Evolutionary conservation across 2,888 invertebrate genomes (phyloP).

Genomic region (Andrena dorsata): DNA sequence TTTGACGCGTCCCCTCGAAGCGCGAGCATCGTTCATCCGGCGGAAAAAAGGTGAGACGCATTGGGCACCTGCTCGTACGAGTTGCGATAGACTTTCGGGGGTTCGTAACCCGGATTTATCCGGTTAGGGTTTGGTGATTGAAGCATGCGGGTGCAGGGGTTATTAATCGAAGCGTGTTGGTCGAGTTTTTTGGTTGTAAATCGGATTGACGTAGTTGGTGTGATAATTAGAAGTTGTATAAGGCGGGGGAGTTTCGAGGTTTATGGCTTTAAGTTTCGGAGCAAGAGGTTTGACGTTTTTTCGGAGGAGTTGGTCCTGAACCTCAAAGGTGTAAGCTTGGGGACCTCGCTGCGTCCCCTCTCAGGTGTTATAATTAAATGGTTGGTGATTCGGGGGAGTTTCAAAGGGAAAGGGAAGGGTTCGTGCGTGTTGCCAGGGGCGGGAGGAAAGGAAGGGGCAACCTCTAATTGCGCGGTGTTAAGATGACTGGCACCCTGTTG

Average conservation of each 20-base stretch:
- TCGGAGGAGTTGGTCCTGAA: no score
- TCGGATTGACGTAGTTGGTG: not conserved
- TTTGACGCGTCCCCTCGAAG: constrained; percentile 7
- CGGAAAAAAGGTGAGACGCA: not conserved
- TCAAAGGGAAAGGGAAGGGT: not conserved
- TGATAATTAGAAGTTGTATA: no score
- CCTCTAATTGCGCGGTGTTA: not conserved
- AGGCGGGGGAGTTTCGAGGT: no score
- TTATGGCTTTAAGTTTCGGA: no score
- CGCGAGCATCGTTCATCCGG: not conserved
- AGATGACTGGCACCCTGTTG: not conserved
- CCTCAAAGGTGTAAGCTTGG: no score
- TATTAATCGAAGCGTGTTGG: not conserved
- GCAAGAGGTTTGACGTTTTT: no score
- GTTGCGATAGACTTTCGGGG: not conserved
- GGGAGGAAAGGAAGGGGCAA: not conserved
- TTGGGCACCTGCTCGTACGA: not conserved
- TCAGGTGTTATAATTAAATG: no score
- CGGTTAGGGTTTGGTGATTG: not conserved
- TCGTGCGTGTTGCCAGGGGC: not conserved
- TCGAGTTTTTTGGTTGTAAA: not conserved
- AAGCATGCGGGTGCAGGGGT: not conserved
- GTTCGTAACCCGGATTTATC: constrained; percentile 4
- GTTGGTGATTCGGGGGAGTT: no score
- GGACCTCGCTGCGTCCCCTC: no score